Base-by-base conservation (phyloP, 2,113 vertebrate species). In the Macaca mulatta region DNA sequence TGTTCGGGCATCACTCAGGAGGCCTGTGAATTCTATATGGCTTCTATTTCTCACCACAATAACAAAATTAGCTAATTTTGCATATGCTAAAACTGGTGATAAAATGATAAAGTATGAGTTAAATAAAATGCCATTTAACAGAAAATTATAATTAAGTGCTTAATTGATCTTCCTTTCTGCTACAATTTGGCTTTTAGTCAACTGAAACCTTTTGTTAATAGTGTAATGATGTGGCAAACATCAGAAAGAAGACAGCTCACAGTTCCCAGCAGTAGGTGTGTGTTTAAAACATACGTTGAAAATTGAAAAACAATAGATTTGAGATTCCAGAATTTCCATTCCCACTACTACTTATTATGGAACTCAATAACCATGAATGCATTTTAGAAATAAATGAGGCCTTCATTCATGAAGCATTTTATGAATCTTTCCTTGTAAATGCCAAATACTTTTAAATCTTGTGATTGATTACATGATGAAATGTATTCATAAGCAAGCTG, bases 401-500 rank as follows among this genome's bases (percentile, higher is more conserved):
- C 45, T 83, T 97, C 69, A 86, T 90, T 90, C 59, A 95, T 87
- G 84, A 95, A 92, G 69, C 40, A 74, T 95, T 97, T 95, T 80
- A 90, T 67, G 48, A 84, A 90, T 38, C 8, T 97, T 95, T 80
- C 11, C 61, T 5, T 69, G 18, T 96, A 95, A 94, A 96, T 94
- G 57, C 23, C 69, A 95, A 90, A 32, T 95, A 79, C 85, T 95
- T 95, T 81, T 45, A 92, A 82, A 90, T 88, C 38, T 77, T 96
- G 12, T 80, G 52, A 83, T 80, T 94, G 52, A 83, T 80, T 94
- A 70, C 61, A 83, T 38, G 57, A 85, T 0, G 3, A 96, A 97
- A 89, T 96, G 30, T 93, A 86, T 95, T 95, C 72, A 81, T 88
- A 93, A 92, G 84, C 38, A 96, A 77, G 94, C 87, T 93, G 69